A percentile compares a stretch with the other conserved stretches of the same genome.
phyloP scores from a whole-genome alignment of 23 tunicate species.

The Ascidia mentula region DNA sequence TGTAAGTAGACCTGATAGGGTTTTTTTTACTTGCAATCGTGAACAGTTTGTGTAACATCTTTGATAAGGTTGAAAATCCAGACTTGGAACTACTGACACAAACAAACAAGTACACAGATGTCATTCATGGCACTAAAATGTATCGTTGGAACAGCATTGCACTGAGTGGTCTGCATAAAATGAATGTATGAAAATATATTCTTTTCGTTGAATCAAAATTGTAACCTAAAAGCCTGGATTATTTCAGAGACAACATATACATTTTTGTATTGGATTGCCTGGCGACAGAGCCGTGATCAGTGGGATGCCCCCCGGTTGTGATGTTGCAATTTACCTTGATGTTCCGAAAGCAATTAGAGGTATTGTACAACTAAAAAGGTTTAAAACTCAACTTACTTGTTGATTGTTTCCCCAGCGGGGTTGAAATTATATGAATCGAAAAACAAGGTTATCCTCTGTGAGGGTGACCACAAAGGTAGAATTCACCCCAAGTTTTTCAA shows the following conservation, averaged over 20 bases:
- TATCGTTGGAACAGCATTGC: conserved; percentile 43
- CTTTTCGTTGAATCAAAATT: neutral
- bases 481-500: conserved; percentile 51
- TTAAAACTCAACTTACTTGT: too few species aligned
- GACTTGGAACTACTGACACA: conserved; percentile 24
- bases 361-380: too few species aligned
- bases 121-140: conserved; percentile 56
- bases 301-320: conserved; percentile 37
- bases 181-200: conserved; percentile 34
- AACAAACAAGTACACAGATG: conserved; percentile 20
- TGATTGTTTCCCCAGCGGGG: conserved; percentile 35
- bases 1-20: neutral
- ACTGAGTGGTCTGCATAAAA: conserved; percentile 39
- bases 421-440: conserved; percentile 49
- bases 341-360: conserved; percentile 35
- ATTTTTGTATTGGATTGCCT: conserved; percentile 44
- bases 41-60: too few species aligned
- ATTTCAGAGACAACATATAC: conserved; percentile 31
- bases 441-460: conserved; percentile 49
- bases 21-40: too few species aligned
- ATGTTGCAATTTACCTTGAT: conserved; percentile 30
- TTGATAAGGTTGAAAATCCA: conserved; percentile 27
- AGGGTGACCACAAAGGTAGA: conserved; percentile 53
- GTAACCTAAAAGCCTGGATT: neutral
- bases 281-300: conserved; percentile 40